Evolutionary conservation across 2,797 vertebrate species (phyloP).

Genomic region (Coregonus sp.): DNA sequence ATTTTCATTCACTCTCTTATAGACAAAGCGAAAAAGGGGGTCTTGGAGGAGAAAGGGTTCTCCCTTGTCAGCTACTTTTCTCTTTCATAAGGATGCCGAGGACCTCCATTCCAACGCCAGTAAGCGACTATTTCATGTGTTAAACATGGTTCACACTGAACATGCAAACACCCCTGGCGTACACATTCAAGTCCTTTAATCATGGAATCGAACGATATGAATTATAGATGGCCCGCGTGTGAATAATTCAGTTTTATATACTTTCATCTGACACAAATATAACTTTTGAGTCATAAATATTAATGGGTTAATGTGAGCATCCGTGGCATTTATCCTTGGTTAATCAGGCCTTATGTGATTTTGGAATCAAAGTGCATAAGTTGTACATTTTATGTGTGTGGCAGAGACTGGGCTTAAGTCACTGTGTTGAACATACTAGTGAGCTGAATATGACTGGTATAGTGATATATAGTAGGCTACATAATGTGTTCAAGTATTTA

Average conservation of each 20-base stretch:
- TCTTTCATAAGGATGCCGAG: conserved; percentile 59
- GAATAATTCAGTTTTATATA: conserved; percentile 79
- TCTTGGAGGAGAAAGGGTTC: conserved; percentile 21
- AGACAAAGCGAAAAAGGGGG: conserved; percentile 26
- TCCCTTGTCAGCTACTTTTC: conserved; percentile 72
- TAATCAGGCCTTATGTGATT: conserved; percentile 79
- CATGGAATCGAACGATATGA: conserved; percentile 77
- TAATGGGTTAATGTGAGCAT: conserved; percentile 77
- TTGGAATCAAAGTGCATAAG: conserved; percentile 73
- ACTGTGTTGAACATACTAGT: conserved; percentile 47
- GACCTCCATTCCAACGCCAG: conserved; percentile 41
- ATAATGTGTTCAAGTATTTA: not conserved
- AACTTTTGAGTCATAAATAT: conserved; percentile 76
- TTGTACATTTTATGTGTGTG: conserved; percentile 60
- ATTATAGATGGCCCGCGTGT: conserved; percentile 74
- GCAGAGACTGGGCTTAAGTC: conserved; percentile 66
- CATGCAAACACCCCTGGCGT: conserved; percentile 73
- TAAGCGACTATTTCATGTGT: conserved; percentile 71
- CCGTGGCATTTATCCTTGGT: conserved; percentile 74
- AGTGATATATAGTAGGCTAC: conserved; percentile 25
- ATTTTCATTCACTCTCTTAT: conserved; percentile 58
- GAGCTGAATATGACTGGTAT: conserved; percentile 43
- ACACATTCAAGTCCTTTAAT: conserved; percentile 77
- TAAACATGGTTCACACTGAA: conserved; percentile 72
- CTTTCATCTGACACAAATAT: conserved; percentile 82